These are phyloP conservation scores for Leucoma salicis DNA, from an alignment of 2,888 invertebrate species.

Conservation along the genomic window DNA sequence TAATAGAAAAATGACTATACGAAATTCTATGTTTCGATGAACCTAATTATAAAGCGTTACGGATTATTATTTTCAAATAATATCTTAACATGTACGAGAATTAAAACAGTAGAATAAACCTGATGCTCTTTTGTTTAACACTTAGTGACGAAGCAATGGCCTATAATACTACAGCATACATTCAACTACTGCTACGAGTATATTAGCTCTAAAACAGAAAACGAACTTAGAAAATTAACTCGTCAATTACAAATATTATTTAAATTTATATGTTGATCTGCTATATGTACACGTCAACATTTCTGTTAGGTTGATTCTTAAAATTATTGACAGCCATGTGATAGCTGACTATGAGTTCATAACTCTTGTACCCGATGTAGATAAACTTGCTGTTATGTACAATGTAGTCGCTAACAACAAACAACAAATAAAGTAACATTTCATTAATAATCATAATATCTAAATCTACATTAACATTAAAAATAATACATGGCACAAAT, in stretches of 20 bases:
- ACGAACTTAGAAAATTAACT: constrained; percentile 80
- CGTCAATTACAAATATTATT: constrained; percentile 75
- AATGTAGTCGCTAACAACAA: constrained; percentile 24
- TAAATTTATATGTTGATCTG: constrained; percentile 77
- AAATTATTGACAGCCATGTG: constrained; percentile 82
- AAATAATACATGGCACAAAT: constrained; percentile 27
- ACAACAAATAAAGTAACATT: constrained; percentile 8
- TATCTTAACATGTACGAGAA: constrained; percentile 44
- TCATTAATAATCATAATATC: background rate
- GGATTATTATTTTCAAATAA: constrained; percentile 71
- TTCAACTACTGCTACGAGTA: constrained; percentile 33
- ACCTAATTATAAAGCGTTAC: constrained; percentile 81
- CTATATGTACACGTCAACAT: constrained; percentile 81
- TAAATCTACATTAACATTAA: constrained; percentile 6
- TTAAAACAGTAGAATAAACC: constrained; percentile 24
- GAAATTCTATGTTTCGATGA: constrained; percentile 73
- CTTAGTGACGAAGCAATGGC: constrained; percentile 40
- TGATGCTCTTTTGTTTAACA: constrained; percentile 43
- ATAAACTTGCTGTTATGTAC: constrained; percentile 58
- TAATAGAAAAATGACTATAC: constrained; percentile 66
- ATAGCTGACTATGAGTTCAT: constrained; percentile 80
- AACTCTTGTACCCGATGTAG: constrained; percentile 69
- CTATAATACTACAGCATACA: constrained; percentile 31
- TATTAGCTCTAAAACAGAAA: constrained; percentile 63
- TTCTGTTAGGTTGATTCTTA: constrained; percentile 76